A percentile compares a stretch with the other conserved stretches of the same genome.
phyloP scores from a whole-genome alignment of 2,797 vertebrate genomes.

The Petrocephalus schoutedeni region DNA sequence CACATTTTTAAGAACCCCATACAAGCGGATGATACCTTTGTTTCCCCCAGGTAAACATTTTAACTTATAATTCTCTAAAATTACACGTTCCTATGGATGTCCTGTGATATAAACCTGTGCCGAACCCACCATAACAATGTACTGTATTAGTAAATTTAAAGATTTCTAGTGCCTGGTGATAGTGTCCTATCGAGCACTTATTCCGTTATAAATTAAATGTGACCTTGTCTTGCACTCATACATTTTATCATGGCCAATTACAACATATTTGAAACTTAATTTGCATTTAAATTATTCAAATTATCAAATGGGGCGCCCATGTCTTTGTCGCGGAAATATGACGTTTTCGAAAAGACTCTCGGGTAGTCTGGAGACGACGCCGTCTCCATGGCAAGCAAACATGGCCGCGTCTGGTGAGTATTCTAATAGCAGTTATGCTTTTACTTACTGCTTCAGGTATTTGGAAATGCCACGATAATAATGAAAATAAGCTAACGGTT shows the following conservation, averaged over 20 bases:
- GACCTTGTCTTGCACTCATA: neutral
- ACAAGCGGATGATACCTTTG: neutral
- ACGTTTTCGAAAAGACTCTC: slow-evolving; percentile 6
- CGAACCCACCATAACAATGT: neutral
- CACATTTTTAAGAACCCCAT: neutral
- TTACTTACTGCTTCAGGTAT: neutral
- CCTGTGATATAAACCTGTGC: neutral
- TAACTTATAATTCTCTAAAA: neutral
- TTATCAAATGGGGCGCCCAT: neutral
- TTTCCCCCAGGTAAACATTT: neutral
- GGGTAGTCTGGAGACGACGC: slow-evolving; percentile 11
- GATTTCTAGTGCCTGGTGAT: neutral
- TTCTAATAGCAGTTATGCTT: neutral
- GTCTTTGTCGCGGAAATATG: neutral
- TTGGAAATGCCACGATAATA: neutral
- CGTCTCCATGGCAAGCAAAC: slow-evolving; percentile 44
- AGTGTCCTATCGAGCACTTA: neutral
- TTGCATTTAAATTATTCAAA: neutral
- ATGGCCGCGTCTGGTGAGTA: slow-evolving; percentile 47
- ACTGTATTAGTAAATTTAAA: neutral
- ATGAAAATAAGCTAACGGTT: neutral
- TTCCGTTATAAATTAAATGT: neutral
- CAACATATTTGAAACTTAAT: neutral
- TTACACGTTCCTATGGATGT: neutral
- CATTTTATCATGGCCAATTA: neutral